A percentile compares a stretch with the other conserved stretches of the same genome.
These are phyloP conservation scores for Indri indri DNA, from an alignment of 2,113 vertebrate species.

Conservation along the genomic window DNA sequence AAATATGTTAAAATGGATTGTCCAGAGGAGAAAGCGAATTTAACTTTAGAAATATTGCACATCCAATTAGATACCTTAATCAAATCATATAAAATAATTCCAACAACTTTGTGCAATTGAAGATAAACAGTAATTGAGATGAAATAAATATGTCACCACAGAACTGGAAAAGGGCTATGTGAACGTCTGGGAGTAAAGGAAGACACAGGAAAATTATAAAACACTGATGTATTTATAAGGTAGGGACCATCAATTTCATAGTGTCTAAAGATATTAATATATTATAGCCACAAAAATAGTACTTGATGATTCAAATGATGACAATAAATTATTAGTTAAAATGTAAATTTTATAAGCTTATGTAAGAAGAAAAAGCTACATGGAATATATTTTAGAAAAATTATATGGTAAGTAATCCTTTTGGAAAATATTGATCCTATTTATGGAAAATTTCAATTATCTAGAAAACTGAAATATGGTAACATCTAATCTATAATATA, in stretches of 20 bases:
- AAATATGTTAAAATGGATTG: not conserved
- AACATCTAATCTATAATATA: no score
- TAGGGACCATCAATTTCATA: not conserved
- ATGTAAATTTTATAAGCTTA: not conserved
- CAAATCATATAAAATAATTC: not conserved
- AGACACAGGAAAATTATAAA: not conserved
- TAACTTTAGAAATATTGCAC: not conserved
- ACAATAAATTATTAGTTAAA: not conserved
- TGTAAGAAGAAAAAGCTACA: not conserved
- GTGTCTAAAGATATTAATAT: not conserved
- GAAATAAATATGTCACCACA: not conserved
- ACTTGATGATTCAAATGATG: not conserved
- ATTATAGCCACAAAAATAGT: not conserved
- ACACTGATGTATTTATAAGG: not conserved
- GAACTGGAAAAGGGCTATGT: not conserved
- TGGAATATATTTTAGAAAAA: not conserved
- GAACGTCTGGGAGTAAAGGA: not conserved
- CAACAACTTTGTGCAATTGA: not conserved
- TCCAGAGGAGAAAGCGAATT: not conserved
- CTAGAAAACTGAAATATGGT: not conserved
- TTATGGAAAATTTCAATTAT: not conserved
- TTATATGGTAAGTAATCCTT: not conserved
- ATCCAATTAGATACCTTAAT: not conserved
- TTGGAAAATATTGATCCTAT: not conserved
- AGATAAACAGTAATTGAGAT: not conserved